Base-by-base conservation (phyloP, 2,113 vertebrate genomes). In the Muntiacus muntjak region DNA sequence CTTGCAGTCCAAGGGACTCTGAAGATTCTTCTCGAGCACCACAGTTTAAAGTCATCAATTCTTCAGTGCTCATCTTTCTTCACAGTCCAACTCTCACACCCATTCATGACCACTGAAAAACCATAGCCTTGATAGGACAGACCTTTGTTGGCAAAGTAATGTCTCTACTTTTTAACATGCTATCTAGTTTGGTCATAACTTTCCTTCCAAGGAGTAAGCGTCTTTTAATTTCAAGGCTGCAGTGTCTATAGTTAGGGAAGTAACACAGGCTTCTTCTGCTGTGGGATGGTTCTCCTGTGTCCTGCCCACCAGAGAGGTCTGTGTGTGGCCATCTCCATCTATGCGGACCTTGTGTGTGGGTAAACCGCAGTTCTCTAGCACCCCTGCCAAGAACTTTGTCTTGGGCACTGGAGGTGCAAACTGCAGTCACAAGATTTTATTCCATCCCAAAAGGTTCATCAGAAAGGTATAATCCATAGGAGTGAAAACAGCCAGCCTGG, bases 281-380 rank as follows among this genome's bases (percentile, higher is more conserved):
- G 19, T 26, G 25, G 26, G 3, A 8, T 57, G 12, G 10, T 67
- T 43, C 9, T 28, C 13, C 47, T 45, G 9, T 76, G 36, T 28
- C n/a, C 40, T 28, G 12, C 7, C 19, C 67, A 52, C 60, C 19
- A 52, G 33, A 6, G 28, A 54, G 40, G n/a, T 54, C 45, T 47
- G 10, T 4, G 28, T 13, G 28, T 55, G n/a, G 36, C 30, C 50
- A 28, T 5, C 6, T 43, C 26, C 1, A 1, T 33, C 1, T 36
- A 45, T 1, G 2, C 30, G 10, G 6, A 2, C 7, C 13, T 54
- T 36, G 11, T 15, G 8, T 15, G 0, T 1, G 1, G 12, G 21
- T 36, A 30, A 5, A 28, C 43, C 33, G 8, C 19, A 33, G 7
- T 33, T 82, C 36, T 83, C 3, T 1, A 6, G 40, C 17, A n/a